Conservation (phyloP, 2,797 vertebrate genomes). For the Xerus rutilus region DNA sequence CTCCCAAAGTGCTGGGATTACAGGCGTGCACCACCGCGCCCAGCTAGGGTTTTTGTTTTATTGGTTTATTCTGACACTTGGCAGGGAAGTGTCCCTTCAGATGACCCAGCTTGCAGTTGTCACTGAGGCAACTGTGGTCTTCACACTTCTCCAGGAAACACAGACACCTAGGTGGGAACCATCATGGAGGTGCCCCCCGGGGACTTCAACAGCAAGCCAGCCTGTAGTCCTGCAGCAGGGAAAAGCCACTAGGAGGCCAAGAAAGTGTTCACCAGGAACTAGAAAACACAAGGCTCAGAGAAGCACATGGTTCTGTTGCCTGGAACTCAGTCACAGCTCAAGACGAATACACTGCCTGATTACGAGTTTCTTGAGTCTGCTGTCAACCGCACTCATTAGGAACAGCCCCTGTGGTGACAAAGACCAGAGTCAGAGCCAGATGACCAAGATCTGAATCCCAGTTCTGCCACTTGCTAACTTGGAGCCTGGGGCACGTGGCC, state of each 20-base stretch:
- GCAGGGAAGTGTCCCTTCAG: neutral
- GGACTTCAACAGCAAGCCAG: neutral
- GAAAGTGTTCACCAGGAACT: slow-evolving; percentile 19
- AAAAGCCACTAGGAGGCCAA: neutral
- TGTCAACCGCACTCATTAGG: neutral
- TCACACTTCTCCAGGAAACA: neutral
- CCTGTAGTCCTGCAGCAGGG: neutral
- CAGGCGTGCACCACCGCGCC: too few species aligned
- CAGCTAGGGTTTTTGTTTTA: too few species aligned
- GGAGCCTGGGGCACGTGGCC: neutral
- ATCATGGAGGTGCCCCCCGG: neutral
- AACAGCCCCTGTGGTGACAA: neutral
- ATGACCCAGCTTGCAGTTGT: neutral
- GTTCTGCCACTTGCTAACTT: neutral
- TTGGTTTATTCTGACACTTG: neutral
- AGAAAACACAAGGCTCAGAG: slow-evolving; percentile 10
- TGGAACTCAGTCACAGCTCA: slow-evolving; percentile 26
- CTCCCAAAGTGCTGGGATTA: too few species aligned
- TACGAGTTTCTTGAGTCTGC: slow-evolving; percentile 52
- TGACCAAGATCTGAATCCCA: neutral
- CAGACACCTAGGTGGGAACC: neutral
- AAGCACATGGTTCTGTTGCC: neutral
- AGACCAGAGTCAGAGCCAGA: neutral
- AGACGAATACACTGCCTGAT: neutral
- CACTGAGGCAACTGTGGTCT: neutral